A percentile compares a stretch with the other conserved stretches of the same genome.
Evolutionary conservation across 2,888 invertebrate species (phyloP).

Genomic region (Drosophila fulvimacula): DNA sequence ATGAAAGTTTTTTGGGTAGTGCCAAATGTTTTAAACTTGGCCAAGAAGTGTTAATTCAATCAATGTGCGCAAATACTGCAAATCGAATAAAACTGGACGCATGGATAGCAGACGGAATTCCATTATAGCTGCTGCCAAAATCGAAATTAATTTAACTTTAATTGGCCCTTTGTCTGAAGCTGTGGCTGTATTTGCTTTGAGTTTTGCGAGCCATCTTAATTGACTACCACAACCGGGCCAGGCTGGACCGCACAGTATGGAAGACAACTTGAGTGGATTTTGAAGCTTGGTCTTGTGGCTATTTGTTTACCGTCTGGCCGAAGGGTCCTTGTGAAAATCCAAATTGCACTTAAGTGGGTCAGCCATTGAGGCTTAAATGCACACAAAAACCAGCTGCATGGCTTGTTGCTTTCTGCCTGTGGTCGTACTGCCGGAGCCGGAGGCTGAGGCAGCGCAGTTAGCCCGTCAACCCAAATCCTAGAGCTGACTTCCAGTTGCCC

Average conservation of each 20-base stretch:
- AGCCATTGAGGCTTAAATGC: slow-evolving; percentile 60
- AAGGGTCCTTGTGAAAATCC: slow-evolving; percentile 25
- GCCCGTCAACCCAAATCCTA: slow-evolving; percentile 9
- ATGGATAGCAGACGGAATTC: slow-evolving; percentile 8
- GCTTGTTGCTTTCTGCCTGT: neutral
- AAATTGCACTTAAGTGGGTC: slow-evolving; percentile 63
- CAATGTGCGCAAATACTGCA: slow-evolving; percentile 53
- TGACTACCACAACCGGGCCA: slow-evolving; percentile 44
- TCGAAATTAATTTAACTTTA: slow-evolving; percentile 72
- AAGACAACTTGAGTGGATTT: slow-evolving; percentile 34
- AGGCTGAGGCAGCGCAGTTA: neutral
- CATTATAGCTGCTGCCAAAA: slow-evolving; percentile 44
- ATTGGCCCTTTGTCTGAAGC: slow-evolving; percentile 48
- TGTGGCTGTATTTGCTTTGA: slow-evolving; percentile 44
- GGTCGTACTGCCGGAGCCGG: slow-evolving; percentile 6
- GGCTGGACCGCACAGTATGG: slow-evolving; percentile 10
- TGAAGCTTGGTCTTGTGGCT: slow-evolving; percentile 20
- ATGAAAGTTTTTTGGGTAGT: slow-evolving; percentile 55
- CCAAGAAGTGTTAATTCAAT: slow-evolving; percentile 75
- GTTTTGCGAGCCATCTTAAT: slow-evolving; percentile 37
- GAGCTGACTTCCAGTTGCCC: slow-evolving; percentile 39
- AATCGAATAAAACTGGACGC: neutral
- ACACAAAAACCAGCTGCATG: slow-evolving; percentile 48
- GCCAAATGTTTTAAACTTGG: slow-evolving; percentile 61
- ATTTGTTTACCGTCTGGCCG: slow-evolving; percentile 47